Conservation (phyloP, 2,888 invertebrate genomes). For the Germaria angustata region DNA sequence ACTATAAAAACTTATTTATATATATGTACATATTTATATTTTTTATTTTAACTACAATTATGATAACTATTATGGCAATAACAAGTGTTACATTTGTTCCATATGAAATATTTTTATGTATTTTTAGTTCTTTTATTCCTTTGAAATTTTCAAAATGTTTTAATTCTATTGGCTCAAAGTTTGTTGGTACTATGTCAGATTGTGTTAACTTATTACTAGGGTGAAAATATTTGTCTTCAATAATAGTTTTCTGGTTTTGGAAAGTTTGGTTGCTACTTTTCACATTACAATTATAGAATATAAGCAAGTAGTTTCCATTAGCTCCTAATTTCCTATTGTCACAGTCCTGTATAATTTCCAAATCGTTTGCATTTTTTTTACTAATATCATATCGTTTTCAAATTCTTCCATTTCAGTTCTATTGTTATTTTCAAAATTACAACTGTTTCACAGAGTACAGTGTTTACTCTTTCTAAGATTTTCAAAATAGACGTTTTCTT, state of each 20-base stretch:
- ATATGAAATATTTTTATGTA: constrained; percentile 34
- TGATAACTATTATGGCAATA: background rate
- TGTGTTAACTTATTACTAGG: background rate
- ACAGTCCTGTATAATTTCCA: constrained; percentile 7
- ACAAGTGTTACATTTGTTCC: background rate
- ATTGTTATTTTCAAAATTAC: background rate
- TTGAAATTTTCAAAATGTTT: constrained; percentile 19
- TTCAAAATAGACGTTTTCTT: background rate
- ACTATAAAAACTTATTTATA: no score
- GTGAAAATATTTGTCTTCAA: constrained; percentile 14
- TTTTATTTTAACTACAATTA: background rate
- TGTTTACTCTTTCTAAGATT: constrained; percentile 5
- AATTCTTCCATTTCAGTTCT: background rate
- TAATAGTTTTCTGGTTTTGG: constrained; percentile 47
- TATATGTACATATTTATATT: background rate
- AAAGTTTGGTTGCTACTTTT: background rate
- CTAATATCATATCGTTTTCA: constrained; percentile 8
- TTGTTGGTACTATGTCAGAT: background rate
- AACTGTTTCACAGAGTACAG: background rate
- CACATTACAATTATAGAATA: background rate
- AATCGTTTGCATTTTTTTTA: background rate
- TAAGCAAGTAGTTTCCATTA: background rate
- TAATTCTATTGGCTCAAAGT: constrained; percentile 15
- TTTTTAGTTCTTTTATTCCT: constrained; percentile 18
- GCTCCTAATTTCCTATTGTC: background rate